Conservation (phyloP, 1,140 invertebrate species). For the Pantala flavescens region DNA sequence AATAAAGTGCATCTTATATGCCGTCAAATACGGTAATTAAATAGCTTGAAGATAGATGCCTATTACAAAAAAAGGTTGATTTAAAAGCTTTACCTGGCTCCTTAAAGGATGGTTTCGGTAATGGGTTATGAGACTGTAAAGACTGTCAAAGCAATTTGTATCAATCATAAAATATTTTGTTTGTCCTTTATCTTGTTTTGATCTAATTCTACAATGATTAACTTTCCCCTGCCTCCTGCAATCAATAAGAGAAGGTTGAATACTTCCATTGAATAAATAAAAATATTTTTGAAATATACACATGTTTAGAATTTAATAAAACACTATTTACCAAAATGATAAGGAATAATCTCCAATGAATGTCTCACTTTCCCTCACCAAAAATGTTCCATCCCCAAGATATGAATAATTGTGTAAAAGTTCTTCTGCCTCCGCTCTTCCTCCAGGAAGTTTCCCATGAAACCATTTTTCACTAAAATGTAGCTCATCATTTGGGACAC, state of each 20-base stretch:
- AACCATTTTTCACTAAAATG: constrained; percentile 96
- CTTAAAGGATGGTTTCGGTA: constrained; percentile 77
- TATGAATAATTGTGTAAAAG: constrained; percentile 68
- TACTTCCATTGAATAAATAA: too few relatives aligned
- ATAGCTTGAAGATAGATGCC: too few relatives aligned
- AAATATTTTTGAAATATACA: too few relatives aligned
- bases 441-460: constrained; percentile 73
- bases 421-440: constrained; percentile 63
- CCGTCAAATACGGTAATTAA: too few relatives aligned
- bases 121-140: constrained; percentile 86
- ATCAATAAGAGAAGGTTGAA: constrained; percentile 20
- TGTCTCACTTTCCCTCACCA: constrained; percentile 89
- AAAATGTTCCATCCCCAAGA: constrained; percentile 88
- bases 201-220: constrained; percentile 86
- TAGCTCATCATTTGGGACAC: constrained; percentile 65
- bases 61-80: too few relatives aligned
- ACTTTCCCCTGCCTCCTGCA: constrained; percentile 67
- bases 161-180: constrained; percentile 89
- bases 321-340: constrained; percentile 65
- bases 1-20: too few relatives aligned
- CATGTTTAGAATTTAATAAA: neutral
- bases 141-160: constrained; percentile 77
- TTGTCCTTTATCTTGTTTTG: constrained; percentile 77
- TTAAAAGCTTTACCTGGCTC: constrained; percentile 49
- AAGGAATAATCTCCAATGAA: constrained; percentile 94